Evolutionary conservation across 2,113 vertebrate species (phyloP), one percentile per base, ranked within the genome.

Genomic region (Phaetusa simplex): DNA sequence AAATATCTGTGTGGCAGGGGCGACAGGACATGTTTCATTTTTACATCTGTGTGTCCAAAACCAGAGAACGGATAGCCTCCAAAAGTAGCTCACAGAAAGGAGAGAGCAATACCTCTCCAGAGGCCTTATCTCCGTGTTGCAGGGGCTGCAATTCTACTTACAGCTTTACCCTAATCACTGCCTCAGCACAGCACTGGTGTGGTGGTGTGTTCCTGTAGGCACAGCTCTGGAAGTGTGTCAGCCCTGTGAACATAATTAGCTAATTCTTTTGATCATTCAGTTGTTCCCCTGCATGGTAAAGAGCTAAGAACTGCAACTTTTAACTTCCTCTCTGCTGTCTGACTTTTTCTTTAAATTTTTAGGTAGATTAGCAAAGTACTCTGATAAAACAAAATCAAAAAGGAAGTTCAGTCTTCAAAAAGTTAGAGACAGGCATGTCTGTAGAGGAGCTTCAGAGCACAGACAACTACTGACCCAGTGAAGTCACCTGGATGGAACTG

Each of bases 401-500:
- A 71, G 40, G 24, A 58, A 74, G 9, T 67, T 74, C 64, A 38
- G 19, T 74, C 55, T 40, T 83, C 30, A 47, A 76, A 82, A 92
- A 30, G 19, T 76, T 79, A 69, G 62, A 67, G 73, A 47, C 36
- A 52, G 30, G 67, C 82, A 56, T 64, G 49, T 47, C 49, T 82
- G 40, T 59, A 38, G 14, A 58, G 77, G 38, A 92, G 4, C 40
- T 59, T 76, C 83, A 67, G 42, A 84, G 30, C 2, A 3, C 34
- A 71, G 55, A 29, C 43, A 78, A 17, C 47, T 90, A 12, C 59
- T 82, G 69, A 87, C 47, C 52, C 56, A 53, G 13, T 65, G 70
- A 89, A 96, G 53, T 76, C 86, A 97, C 96, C 91, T 97, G 83
- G 49, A 76, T 61, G 77, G 56, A 89, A 47, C 47, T 2, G 2